Conservation (phyloP, 2,888 invertebrate species). For the Pilophorus perplexus region DNA sequence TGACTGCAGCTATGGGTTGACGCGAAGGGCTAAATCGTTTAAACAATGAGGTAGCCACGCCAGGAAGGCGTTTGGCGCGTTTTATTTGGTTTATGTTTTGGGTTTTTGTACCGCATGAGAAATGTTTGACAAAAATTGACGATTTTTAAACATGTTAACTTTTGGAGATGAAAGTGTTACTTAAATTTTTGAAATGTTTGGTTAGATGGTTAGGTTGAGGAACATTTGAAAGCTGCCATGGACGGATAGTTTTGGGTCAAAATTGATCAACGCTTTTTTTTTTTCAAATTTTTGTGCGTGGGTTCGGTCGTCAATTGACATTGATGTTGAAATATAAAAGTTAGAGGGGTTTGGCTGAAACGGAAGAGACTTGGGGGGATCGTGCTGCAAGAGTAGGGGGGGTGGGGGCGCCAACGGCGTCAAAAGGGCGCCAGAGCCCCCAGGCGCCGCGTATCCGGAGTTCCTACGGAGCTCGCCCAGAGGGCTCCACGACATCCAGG, state of each 20-base stretch:
- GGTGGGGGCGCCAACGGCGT: slow-evolving; percentile 29
- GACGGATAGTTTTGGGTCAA: not conserved
- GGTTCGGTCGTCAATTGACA: too few species aligned
- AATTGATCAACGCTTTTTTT: not conserved
- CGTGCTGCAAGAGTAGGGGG: slow-evolving; percentile 41
- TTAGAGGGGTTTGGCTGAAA: too few species aligned
- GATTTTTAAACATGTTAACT: too few species aligned
- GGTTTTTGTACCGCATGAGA: not conserved
- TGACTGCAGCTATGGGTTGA: slow-evolving; percentile 20
- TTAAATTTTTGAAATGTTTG: too few species aligned
- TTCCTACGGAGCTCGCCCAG: slow-evolving; percentile 20
- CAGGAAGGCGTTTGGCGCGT: not conserved
- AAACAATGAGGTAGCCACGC: slow-evolving; percentile 23
- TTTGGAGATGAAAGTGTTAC: too few species aligned
- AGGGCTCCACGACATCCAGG: slow-evolving; percentile 48
- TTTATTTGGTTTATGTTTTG: not conserved
- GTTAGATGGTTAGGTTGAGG: too few species aligned
- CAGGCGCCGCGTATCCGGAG: slow-evolving; percentile 6
- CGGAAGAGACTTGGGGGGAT: slow-evolving; percentile 40
- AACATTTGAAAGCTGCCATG: too few species aligned
- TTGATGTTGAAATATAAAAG: too few species aligned
- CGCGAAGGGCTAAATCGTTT: not conserved
- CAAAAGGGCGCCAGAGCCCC: slow-evolving; percentile 29
- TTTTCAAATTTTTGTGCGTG: not conserved
- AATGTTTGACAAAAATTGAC: too few species aligned